Evolutionary conservation across 2,113 vertebrate species (phyloP), one percentile per base, ranked within the genome.

Genomic region (Syngnathus floridae): DNA sequence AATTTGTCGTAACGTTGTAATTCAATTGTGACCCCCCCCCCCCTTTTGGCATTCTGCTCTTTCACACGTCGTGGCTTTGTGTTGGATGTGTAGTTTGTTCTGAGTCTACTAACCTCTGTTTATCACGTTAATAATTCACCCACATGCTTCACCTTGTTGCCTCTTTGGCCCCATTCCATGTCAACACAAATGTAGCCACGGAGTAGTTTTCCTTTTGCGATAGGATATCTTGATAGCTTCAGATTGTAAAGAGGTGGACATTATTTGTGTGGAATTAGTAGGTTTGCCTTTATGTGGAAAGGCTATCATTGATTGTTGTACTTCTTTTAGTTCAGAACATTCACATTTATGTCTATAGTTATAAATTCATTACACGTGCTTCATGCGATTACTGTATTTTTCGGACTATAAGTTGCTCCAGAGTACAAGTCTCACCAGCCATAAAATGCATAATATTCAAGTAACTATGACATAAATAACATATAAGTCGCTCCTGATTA

Each of bases 121-220:
- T 64, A 73, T 57, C 66, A 67, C 63, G 75, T 82, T 84, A 82
- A 83, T 55, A 70, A 82, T 88, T 86, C 79, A 79, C 77, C 54
- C 67, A 38, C 7, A 74, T 41, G 64, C 52, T 75, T 80, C 43
- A 46, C 43, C 77, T 75, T 46, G 41, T 38, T 74, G 41, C 36
- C 60, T 51, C 51, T 71, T 75, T 65, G 59, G 56, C 74, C 65
- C 63, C 12, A 31, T 7, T 65, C 31, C n/a, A 12, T 38, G 43
- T 43, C 58, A 70, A 45, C 40, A 41, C 31, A 45, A 46, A 67
- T 57, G 45, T 11, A 26, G 52, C 63, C 17, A 26, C 22, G 69
- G 35, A 46, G 69, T 55, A 37, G 22, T 22, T 36, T 31, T 4
- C 1, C 19, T 57, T 69, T 26, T 37, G 65, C 41, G 56, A 21